These are phyloP conservation scores for Sturmia bella DNA, from an alignment of 2,888 invertebrate species.

Conservation along the genomic window DNA sequence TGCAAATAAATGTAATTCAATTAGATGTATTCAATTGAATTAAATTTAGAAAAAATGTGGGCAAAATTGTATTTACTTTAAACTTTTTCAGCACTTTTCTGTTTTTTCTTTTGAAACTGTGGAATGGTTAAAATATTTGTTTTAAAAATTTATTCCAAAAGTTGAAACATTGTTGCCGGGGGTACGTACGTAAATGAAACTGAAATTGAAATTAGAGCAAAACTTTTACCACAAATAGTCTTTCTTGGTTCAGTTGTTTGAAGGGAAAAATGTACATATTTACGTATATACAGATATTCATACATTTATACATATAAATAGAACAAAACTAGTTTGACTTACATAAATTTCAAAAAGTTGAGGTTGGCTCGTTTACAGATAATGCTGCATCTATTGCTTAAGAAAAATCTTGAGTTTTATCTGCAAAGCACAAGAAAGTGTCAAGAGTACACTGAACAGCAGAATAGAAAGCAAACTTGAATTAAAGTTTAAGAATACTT, in stretches of 20 bases:
- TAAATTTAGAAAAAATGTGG: constrained; percentile 21
- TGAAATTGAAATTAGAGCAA: neutral
- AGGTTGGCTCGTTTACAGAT: constrained; percentile 1
- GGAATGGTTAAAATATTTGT: neutral
- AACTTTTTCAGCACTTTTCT: neutral
- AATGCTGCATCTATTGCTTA: neutral
- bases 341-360: neutral
- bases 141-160: constrained; percentile 15
- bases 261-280: neutral
- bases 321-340: neutral
- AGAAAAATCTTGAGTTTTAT: neutral
- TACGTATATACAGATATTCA: too few relatives aligned
- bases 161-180: neutral
- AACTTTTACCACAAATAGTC: constrained; percentile 12
- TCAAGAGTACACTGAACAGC: neutral
- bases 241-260: constrained; percentile 7
- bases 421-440: neutral
- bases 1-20: constrained; percentile 17
- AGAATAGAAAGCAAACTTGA: neutral
- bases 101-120: neutral
- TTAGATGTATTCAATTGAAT: constrained; percentile 11
- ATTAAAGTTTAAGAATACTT: too few relatives aligned
- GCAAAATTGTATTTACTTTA: constrained; percentile 22
- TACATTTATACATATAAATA: neutral
- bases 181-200: neutral